phyloP scores from a whole-genome alignment of 2,113 vertebrate genomes.

The Zosterops lateralis region DNA sequence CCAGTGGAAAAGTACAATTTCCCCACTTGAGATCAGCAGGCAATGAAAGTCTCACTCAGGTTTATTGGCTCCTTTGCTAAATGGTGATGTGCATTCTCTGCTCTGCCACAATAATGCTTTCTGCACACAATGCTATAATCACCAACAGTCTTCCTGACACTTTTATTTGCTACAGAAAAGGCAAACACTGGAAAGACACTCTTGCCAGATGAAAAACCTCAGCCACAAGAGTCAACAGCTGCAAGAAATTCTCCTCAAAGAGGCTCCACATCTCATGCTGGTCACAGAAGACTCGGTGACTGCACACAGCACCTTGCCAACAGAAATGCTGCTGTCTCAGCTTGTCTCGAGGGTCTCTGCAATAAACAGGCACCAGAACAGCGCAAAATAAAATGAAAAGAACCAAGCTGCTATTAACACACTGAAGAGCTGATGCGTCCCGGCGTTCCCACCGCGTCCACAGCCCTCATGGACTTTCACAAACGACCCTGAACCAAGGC shows the following conservation, averaged over 20 bases:
- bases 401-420: not conserved
- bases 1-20: not conserved
- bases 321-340: not conserved
- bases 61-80: not conserved
- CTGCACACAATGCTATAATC: not conserved
- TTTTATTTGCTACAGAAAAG: not conserved
- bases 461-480: not conserved
- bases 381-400: not conserved
- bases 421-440: not conserved
- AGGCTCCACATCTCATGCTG: not conserved
- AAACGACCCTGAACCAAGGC: not conserved
- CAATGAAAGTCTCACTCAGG: not conserved
- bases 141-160: not conserved
- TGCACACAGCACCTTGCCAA: rapidly evolving
- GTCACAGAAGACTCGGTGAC: rapidly evolving
- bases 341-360: not conserved
- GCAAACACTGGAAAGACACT: not conserved
- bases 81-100: not conserved
- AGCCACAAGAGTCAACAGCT: not conserved
- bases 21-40: not conserved
- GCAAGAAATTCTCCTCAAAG: not conserved
- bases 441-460: rapidly evolving
- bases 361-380: rapidly evolving
- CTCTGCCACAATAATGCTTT: not conserved
- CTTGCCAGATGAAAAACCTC: not conserved